Conservation (phyloP, 2,888 invertebrate species). For the Chaetoderma sp. region DNA sequence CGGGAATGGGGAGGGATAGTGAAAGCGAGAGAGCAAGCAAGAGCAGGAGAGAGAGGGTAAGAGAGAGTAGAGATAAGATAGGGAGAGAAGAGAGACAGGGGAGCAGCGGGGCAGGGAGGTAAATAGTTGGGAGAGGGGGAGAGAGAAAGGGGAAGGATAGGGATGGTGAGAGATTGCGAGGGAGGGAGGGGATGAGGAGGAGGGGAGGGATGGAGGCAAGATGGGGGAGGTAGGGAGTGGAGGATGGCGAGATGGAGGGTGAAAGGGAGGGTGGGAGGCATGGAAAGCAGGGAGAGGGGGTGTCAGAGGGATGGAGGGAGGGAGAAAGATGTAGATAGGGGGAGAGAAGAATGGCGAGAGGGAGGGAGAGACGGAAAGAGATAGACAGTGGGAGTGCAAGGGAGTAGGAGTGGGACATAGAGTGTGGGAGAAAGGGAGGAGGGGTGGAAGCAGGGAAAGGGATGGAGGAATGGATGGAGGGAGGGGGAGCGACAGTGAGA, state of each 20-base stretch:
- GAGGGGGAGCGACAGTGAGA: background rate
- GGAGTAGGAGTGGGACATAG: slow-evolving; percentile 4
- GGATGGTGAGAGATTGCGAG: background rate
- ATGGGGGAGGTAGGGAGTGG: background rate
- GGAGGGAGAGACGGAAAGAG: background rate
- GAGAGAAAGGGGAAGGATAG: background rate
- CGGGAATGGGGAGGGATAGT: background rate
- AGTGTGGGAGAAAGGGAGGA: background rate
- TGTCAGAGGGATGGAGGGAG: background rate
- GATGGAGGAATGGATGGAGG: no score
- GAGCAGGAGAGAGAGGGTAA: slow-evolving; percentile 1
- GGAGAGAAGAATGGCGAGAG: background rate
- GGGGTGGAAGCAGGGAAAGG: no score
- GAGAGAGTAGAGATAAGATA: background rate
- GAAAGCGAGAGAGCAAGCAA: background rate
- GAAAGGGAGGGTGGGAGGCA: background rate
- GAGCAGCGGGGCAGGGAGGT: background rate
- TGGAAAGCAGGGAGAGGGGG: background rate
- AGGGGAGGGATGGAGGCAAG: background rate
- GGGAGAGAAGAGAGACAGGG: background rate
- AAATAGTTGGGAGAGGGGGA: background rate
- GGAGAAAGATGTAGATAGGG: background rate
- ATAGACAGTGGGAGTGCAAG: background rate
- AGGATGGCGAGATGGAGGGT: background rate
- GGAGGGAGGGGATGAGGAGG: background rate